A percentile compares a stretch with the other conserved stretches of the same genome.
Conservation (phyloP, 2,113 vertebrate genomes). For the Nothobranchius kuhntae region DNA sequence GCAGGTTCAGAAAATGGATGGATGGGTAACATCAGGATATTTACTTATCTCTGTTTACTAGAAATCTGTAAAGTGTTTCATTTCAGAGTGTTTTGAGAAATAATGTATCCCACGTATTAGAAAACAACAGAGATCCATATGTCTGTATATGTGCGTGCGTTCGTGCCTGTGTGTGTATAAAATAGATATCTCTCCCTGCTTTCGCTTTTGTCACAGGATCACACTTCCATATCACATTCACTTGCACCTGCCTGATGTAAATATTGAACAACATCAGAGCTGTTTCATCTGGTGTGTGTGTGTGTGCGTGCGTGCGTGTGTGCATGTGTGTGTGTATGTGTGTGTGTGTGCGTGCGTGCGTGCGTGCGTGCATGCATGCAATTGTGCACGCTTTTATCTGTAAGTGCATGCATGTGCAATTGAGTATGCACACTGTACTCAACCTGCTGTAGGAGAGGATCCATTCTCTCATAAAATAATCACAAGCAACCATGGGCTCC, state of each 20-base stretch:
- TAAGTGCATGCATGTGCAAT: constrained; percentile 22
- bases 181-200: constrained; percentile 61
- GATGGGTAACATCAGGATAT: no score
- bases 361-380: constrained; percentile 1
- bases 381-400: constrained; percentile 1
- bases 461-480: constrained; percentile 84
- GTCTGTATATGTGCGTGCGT: no score
- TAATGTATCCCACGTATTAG: not conserved
- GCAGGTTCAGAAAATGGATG: no score
- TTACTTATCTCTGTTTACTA: no score
- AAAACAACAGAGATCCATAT: no score
- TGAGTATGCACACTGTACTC: constrained; percentile 67
- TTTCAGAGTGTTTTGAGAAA: not conserved
- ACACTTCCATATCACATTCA: constrained; percentile 72
- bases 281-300: constrained; percentile 16
- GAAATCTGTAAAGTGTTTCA: no score
- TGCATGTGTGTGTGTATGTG: not conserved
- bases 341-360: not conserved
- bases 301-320: not conserved
- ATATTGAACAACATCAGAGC: constrained; percentile 37
- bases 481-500: constrained; percentile 71
- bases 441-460: constrained; percentile 72
- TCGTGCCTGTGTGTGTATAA: not conserved
- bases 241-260: constrained; percentile 45
- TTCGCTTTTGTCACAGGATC: constrained; percentile 58